Evolutionary conservation across 2,888 invertebrate species (phyloP).

Genomic region (Caenorhabditis sp.): DNA sequence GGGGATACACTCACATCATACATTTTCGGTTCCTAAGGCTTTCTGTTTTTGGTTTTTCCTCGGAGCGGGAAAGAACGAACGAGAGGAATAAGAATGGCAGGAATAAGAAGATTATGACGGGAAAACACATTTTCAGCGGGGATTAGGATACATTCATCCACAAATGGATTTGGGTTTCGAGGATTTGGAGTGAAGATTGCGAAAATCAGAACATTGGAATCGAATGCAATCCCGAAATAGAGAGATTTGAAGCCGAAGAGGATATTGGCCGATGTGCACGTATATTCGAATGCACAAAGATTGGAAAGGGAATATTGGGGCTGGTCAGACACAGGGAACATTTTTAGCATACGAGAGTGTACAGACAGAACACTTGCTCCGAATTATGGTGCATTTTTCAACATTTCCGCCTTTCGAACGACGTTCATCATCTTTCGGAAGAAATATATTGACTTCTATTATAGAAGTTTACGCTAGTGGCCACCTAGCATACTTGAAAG

Average conservation of each 20-base stretch:
- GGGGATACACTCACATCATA: slow-evolving; percentile 1
- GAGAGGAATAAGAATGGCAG: background rate
- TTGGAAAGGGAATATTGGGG: no score
- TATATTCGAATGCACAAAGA: no score
- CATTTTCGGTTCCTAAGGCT: background rate
- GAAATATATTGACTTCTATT: no score
- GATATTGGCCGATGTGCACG: no score
- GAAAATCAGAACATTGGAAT: background rate
- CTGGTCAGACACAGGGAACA: no score
- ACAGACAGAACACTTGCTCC: no score
- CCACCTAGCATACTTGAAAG: no score
- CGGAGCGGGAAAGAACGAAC: background rate
- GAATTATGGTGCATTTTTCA: no score
- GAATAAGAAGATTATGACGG: background rate
- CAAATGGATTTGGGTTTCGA: slow-evolving; percentile 3
- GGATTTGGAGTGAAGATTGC: background rate
- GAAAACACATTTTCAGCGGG: background rate
- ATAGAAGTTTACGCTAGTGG: no score
- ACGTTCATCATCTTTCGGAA: no score
- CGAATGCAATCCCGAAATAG: background rate
- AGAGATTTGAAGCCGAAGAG: background rate
- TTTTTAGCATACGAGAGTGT: no score
- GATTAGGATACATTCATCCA: background rate
- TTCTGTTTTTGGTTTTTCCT: slow-evolving; percentile 1
- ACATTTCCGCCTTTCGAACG: no score